phyloP scores from a whole-genome alignment of 1,140 invertebrate genomes.

The Ylistrum balloti region DNA sequence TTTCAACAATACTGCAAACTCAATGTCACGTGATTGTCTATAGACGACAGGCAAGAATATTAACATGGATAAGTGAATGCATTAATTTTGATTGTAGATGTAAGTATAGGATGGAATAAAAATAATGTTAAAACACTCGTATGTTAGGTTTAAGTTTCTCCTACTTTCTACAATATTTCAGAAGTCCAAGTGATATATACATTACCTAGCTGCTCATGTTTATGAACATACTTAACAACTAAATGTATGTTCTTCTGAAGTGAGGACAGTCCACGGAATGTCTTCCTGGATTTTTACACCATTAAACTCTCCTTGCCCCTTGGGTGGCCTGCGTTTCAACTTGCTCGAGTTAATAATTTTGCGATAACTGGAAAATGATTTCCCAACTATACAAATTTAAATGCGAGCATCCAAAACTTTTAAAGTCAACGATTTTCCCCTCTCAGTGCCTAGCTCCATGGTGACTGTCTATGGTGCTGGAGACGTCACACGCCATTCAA shows the following conservation, averaged over 20 bases:
- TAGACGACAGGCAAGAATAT: background rate
- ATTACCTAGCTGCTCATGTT: no score
- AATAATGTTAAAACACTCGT: no score
- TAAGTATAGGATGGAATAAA: no score
- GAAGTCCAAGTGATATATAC: background rate
- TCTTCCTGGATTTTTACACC: background rate
- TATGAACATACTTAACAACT: no score
- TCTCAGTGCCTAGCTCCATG: background rate
- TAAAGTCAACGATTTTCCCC: constrained; percentile 38
- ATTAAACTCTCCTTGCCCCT: constrained; percentile 27
- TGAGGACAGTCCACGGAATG: background rate
- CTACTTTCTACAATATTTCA: no score
- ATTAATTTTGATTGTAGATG: background rate
- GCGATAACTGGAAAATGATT: constrained; percentile 20
- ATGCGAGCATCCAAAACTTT: constrained; percentile 20
- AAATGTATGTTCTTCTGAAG: background rate
- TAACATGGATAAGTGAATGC: background rate
- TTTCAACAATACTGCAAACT: background rate
- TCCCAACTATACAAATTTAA: background rate
- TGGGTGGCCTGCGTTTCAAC: constrained; percentile 31
- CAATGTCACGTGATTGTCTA: background rate
- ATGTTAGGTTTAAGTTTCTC: no score
- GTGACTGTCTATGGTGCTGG: background rate
- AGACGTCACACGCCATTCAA: constrained; percentile 37
- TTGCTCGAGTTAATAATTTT: constrained; percentile 21